phyloP scores from a whole-genome alignment of 2,888 invertebrate genomes.

The Pyrocoelia pectoralis region DNA sequence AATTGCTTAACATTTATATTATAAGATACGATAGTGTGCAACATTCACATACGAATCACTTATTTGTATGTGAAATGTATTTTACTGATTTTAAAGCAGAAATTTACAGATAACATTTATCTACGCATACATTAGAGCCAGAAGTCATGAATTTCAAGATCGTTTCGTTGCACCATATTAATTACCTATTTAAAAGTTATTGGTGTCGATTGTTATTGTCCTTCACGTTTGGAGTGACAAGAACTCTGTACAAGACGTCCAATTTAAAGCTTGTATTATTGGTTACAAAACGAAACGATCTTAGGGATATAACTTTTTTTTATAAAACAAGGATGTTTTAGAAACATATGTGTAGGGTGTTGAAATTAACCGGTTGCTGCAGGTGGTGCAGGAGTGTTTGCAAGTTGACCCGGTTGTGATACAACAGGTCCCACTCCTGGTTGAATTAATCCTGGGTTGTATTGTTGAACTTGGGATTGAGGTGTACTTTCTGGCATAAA shows the following conservation, averaged over 20 bases:
- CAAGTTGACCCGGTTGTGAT: conserved; percentile 8
- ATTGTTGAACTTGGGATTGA: conserved; percentile 31
- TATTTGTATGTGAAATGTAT: background rate
- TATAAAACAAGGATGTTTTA: conserved; percentile 8
- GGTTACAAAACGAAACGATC: conserved; percentile 21
- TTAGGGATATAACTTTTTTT: conserved; percentile 1
- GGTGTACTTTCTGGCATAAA: conserved; percentile 44
- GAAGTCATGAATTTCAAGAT: conserved; percentile 20
- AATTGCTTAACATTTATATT: conserved; percentile 19
- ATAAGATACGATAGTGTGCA: conserved; percentile 17
- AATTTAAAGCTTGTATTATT: conserved; percentile 9
- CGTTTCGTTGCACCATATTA: conserved; percentile 19
- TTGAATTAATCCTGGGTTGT: conserved; percentile 20
- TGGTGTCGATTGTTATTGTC: conserved; percentile 29
- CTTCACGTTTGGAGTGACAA: conserved; percentile 9
- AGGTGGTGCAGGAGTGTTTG: conserved; percentile 19
- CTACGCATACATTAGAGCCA: conserved; percentile 35
- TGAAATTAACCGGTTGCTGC: conserved; percentile 21
- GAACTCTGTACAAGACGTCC: conserved; percentile 11
- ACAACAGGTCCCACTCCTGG: conserved; percentile 14
- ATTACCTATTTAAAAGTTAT: conserved; percentile 16
- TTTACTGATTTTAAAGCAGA: conserved; percentile 15
- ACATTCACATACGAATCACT: conserved; percentile 12
- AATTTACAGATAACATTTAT: conserved; percentile 19
- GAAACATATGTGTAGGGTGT: conserved; percentile 2